Evolutionary conservation across 2,888 invertebrate species (phyloP).

Genomic region (Megaustenia siamemsis): DNA sequence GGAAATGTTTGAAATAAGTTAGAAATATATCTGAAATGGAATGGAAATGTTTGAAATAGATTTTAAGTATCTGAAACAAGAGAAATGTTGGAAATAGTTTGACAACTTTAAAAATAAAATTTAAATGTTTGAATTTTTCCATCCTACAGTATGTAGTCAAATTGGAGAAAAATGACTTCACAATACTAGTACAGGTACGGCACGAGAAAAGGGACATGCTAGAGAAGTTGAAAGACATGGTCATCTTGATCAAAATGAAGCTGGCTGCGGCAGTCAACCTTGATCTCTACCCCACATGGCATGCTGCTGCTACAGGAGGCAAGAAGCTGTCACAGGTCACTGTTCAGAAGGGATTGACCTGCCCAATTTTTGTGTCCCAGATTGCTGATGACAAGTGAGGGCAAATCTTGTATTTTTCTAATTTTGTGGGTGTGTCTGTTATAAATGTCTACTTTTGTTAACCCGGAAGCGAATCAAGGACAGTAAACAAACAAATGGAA

Average conservation of each 20-base stretch:
- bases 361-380: conserved; percentile 90
- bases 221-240: conserved; percentile 90
- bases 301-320: conserved; percentile 85
- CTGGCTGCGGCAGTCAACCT: conserved; percentile 86
- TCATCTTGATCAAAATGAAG: conserved; percentile 87
- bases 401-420: background rate
- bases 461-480: too few relatives aligned
- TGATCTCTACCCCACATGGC: conserved; percentile 87
- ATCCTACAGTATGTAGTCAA: conserved; percentile 88
- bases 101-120: too few relatives aligned
- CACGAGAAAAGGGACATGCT: conserved; percentile 92
- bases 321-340: conserved; percentile 87
- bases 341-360: conserved; percentile 84
- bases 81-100: too few relatives aligned
- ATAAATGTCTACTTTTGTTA: too few relatives aligned
- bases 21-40: too few relatives aligned
- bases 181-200: conserved; percentile 90
- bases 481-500: too few relatives aligned
- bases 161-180: conserved; percentile 96
- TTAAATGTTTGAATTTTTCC: conserved; percentile 48
- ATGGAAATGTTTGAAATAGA: too few relatives aligned
- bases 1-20: too few relatives aligned
- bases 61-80: too few relatives aligned
- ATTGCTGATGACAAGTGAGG: conserved; percentile 91
- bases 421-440: too few relatives aligned